Base-by-base conservation (phyloP, 2,888 invertebrate species). In the Ornithoptera alexandrae region DNA sequence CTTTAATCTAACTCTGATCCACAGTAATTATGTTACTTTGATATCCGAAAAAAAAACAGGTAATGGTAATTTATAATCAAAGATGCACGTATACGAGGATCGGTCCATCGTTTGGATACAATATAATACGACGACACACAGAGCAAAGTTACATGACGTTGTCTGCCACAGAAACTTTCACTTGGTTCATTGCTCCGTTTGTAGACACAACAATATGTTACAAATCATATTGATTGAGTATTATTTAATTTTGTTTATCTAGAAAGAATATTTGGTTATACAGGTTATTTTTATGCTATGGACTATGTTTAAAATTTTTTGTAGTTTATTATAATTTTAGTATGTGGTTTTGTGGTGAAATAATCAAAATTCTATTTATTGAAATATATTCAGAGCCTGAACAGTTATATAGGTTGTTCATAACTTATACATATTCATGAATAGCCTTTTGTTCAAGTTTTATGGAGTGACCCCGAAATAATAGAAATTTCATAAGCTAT, bases 141-240 rank as follows among this genome's bases (percentile, higher is more conserved):
- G 18, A 50, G 46, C 50, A 20, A 50, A 53, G n/a, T 65, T 67
- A 65, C 71, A 71, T 69, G 46, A 69, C 65, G 69, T 67, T 70
- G 65, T 71, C 56, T 67, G 70, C 67, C 64, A 61, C 74, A 74
- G 74, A 78, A 83, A 83, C 85, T 85, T 85, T 86, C 84, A 81
- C 82, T 80, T 77, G 74, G 84, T 83, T 81, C 82, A 79, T 78
- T 81, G 82, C 77, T 80, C 79, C 74, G 76, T 74, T 78, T 75
- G 74, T 70, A 60, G 57, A 61, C 67, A 61, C 65, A 69, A 62
- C 65, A 60, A 20, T 63, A 72, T 50, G 66, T 72, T 58, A 46
- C 15, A 46, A 46, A 46, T 12, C 46, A 46, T 46, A 12, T 15
- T 46, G 46, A 12, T 46, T 12, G 46, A 46, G 46, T 15, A 15